These are phyloP conservation scores for Spatulosminthurus flaviceps DNA, from an alignment of 2,888 invertebrate species.

Conservation along the genomic window DNA sequence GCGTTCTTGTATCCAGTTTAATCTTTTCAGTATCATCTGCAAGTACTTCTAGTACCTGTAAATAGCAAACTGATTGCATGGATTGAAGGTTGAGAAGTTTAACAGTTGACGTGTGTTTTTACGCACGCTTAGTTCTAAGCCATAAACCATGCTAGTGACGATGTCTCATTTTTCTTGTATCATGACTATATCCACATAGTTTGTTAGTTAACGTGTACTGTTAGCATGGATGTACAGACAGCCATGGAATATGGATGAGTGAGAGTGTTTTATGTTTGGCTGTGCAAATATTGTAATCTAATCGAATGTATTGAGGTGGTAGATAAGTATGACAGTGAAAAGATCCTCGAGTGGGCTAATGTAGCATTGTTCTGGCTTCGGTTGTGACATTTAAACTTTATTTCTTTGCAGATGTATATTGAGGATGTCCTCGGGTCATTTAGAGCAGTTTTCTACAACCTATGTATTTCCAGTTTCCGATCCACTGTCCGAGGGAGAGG, in stretches of 20 bases:
- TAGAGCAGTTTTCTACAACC: conserved; percentile 57
- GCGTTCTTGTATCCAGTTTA: too few species aligned
- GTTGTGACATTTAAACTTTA: conserved; percentile 40
- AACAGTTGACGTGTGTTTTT: conserved; percentile 12
- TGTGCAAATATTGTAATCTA: conserved; percentile 45
- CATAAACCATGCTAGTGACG: neutral
- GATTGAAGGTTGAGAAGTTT: conserved; percentile 30
- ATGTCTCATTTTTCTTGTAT: neutral
- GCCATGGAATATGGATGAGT: conserved; percentile 41
- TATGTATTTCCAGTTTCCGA: conserved; percentile 62
- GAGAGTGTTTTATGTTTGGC: conserved; percentile 35
- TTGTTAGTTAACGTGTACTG: neutral
- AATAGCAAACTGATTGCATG: conserved; percentile 33
- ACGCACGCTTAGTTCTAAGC: conserved; percentile 21
- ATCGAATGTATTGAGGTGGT: conserved; percentile 51
- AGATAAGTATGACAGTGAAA: conserved; percentile 45
- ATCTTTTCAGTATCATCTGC: too few species aligned
- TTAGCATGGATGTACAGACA: neutral
- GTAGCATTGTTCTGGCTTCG: neutral
- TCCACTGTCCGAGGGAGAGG: conserved; percentile 47
- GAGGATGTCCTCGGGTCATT: conserved; percentile 62
- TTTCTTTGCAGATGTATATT: conserved; percentile 60
- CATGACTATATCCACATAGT: neutral
- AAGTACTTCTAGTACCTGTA: neutral
- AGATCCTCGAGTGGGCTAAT: conserved; percentile 7